A percentile compares a stretch with the other conserved stretches of the same genome.
Conservation (phyloP, 1,140 invertebrate genomes). For the Campoletis sonorensis region DNA sequence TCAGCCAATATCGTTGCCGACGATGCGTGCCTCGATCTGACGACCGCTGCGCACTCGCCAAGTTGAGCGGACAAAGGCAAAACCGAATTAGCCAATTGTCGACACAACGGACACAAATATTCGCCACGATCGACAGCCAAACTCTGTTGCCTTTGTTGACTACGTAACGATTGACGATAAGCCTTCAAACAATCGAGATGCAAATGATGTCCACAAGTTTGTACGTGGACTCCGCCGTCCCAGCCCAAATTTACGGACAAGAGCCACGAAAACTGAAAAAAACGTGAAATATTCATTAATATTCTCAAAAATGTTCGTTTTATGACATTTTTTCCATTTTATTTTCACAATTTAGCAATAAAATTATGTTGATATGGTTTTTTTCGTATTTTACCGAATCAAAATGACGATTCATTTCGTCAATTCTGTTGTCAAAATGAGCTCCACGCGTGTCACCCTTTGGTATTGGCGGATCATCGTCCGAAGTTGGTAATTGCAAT, state of each 20-base stretch:
- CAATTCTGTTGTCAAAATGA: slow-evolving; percentile 83
- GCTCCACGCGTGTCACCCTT: slow-evolving; percentile 80
- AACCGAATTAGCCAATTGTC: slow-evolving; percentile 95
- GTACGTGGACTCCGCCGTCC: slow-evolving; percentile 95
- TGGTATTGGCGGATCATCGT: slow-evolving; percentile 78
- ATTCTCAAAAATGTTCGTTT: no score
- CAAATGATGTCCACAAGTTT: slow-evolving; percentile 97
- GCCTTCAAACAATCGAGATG: slow-evolving; percentile 95
- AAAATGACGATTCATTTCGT: slow-evolving; percentile 85
- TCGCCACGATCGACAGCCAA: slow-evolving; percentile 89
- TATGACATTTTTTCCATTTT: no score
- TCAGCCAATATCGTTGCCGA: slow-evolving; percentile 78
- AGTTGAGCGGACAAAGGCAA: slow-evolving; percentile 91
- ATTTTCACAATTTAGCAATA: no score
- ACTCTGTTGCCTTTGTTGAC: slow-evolving; percentile 84
- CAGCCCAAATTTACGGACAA: slow-evolving; percentile 92
- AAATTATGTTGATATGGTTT: slow-evolving; percentile 4
- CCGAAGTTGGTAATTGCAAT: slow-evolving; percentile 81
- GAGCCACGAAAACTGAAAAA: slow-evolving; percentile 85
- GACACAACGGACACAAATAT: slow-evolving; percentile 95
- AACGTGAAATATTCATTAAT: slow-evolving; percentile 18
- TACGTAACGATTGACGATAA: slow-evolving; percentile 89
- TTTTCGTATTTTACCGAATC: slow-evolving; percentile 79
- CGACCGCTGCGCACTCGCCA: slow-evolving; percentile 81
- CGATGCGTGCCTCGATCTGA: slow-evolving; percentile 78